Conservation (phyloP, 2,888 invertebrate genomes). For the Ectobius pallidus region DNA sequence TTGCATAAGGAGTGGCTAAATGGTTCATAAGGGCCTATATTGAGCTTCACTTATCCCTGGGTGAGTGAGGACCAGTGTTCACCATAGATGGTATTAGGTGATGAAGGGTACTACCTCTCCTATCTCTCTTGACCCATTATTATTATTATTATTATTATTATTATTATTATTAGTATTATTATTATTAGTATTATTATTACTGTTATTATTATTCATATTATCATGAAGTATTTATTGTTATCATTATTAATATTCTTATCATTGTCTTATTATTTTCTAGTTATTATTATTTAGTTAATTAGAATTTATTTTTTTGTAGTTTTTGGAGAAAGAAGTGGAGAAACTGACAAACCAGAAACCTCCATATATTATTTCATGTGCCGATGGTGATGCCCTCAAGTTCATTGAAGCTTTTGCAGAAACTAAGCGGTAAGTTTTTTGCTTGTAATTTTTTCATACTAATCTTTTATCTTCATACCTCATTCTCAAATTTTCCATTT, state of each 20-base stretch:
- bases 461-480: background rate
- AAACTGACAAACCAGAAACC: background rate
- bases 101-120: background rate
- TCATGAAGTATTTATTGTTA: too few species aligned
- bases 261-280: background rate
- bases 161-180: too few species aligned
- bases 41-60: background rate
- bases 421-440: background rate
- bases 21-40: too few species aligned
- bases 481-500: background rate
- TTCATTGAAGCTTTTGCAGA: background rate
- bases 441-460: background rate
- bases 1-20: too few species aligned
- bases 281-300: background rate
- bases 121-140: background rate
- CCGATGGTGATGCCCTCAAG: background rate
- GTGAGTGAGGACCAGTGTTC: background rate
- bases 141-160: background rate
- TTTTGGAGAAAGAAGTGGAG: background rate
- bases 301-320: background rate
- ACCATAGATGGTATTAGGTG: background rate
- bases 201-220: too few species aligned
- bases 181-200: too few species aligned
- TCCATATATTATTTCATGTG: background rate
- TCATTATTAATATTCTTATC: too few species aligned